These are phyloP conservation scores for Melanotaenia nigrans DNA, from an alignment of 2,797 vertebrate genomes.

Conservation along the genomic window DNA sequence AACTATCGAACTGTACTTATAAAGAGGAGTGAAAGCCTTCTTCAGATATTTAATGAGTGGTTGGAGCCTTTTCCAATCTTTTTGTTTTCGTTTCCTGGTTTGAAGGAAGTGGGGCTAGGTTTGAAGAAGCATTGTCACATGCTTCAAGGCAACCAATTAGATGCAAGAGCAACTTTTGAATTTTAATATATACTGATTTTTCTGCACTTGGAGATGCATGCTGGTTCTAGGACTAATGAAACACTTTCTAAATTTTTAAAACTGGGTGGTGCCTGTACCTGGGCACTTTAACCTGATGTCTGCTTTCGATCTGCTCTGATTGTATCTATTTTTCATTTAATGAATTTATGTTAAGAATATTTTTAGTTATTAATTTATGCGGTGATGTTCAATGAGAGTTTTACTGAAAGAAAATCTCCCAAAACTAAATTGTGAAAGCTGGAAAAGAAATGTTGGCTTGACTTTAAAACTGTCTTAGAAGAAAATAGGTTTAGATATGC, in stretches of 20 bases:
- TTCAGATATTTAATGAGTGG: not conserved
- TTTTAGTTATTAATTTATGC: not conserved
- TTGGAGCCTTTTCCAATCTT: not conserved
- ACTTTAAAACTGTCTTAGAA: not conserved
- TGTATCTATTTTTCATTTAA: not conserved
- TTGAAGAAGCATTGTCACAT: not conserved
- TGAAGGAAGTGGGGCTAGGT: not conserved
- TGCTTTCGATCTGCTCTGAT: too few relatives aligned
- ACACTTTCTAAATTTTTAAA: not conserved
- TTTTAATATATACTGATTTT: not conserved
- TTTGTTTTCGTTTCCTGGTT: not conserved
- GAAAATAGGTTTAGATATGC: conserved; percentile 15
- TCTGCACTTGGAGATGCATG: not conserved
- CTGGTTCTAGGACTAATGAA: not conserved
- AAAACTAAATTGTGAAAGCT: not conserved
- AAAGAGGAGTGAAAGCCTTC: not conserved
- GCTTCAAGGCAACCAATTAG: not conserved
- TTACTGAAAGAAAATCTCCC: not conserved
- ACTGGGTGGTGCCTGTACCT: not conserved
- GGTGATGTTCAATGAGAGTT: not conserved
- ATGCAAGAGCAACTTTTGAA: not conserved
- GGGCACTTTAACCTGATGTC: not conserved
- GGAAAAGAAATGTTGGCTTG: not conserved
- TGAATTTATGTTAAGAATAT: not conserved
- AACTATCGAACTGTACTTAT: not conserved